Conservation (phyloP, 2,888 invertebrate genomes). For the Melanargia galathea region DNA sequence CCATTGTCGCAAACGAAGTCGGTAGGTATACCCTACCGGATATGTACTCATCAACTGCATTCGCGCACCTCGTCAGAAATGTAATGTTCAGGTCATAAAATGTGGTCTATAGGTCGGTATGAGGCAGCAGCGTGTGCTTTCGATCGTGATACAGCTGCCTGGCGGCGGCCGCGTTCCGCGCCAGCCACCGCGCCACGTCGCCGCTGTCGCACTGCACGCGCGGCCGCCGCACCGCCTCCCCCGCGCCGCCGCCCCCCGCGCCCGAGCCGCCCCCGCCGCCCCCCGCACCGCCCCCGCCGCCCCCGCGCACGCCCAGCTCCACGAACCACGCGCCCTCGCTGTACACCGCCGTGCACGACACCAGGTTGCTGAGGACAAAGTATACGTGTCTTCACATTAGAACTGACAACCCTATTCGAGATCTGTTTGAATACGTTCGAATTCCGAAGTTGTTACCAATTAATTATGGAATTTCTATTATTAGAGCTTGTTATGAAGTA, state of each 20-base stretch:
- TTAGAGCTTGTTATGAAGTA: no score
- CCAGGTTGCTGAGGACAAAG: conserved; percentile 78
- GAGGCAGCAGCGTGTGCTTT: conserved; percentile 85
- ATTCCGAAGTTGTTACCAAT: no score
- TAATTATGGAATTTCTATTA: no score
- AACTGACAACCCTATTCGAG: no score
- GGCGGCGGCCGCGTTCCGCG: conserved; percentile 93
- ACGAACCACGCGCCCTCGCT: conserved; percentile 85
- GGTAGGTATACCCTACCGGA: neutral
- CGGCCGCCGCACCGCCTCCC: conserved; percentile 84
- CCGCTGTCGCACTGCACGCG: conserved; percentile 89
- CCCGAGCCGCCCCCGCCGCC: conserved; percentile 62
- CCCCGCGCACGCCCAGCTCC: conserved; percentile 85
- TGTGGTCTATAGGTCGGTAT: conserved; percentile 48
- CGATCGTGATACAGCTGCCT: conserved; percentile 92
- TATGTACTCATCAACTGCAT: neutral
- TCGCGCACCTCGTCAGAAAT: neutral
- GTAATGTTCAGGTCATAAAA: no score
- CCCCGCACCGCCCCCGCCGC: conserved; percentile 62
- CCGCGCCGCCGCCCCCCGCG: conserved; percentile 66
- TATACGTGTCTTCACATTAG: no score
- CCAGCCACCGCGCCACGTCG: conserved; percentile 86
- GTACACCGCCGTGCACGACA: conserved; percentile 84
- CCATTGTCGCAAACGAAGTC: neutral
- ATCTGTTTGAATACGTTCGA: no score